Evolutionary conservation across 2,888 invertebrate genomes (phyloP), one percentile per base, ranked within the genome.

Genomic region (Andrena minutula): DNA sequence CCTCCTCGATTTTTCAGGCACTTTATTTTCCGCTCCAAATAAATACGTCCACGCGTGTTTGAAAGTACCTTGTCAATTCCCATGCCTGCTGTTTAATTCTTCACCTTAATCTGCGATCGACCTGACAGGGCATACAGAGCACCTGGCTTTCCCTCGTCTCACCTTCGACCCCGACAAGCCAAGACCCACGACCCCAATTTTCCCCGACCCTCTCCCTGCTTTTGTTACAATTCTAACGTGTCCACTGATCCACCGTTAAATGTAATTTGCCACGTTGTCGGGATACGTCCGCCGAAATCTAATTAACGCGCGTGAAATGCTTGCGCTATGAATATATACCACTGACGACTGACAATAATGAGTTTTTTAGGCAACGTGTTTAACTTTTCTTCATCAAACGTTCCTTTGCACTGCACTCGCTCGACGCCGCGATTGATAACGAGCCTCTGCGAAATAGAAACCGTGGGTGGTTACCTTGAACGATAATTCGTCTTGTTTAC

Each of bases 261-360:
- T 28, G 16, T 23, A 63, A 30, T 35, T 53, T 58, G 20, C 56
- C 23, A 47, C 3, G 16, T 20, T 74, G 32, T 63, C 74, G 63
- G 63, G 35, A 26, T 41, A 20, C 47, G 51, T 66, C 20, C 47
- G 51, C 3, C 6, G 60, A 63, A 74, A 68, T 68, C 49, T 41
- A 73, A 77, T 73, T 77, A 76, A 60, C 35, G 16, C 20, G 20
- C 28, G 28, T 10, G 61, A 35, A 35, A 61, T 49, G 60, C 47
- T n/a, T 1, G 28, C 28, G 5, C 16, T 2, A 8, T 41, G 12
- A 12, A 12, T 41, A 8, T 6, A 23, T 20, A 12, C 10, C 26
- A 30, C n/a, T 65, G 49, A 49, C 10, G 6, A 64, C 51, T 32
- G 64, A 51, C 35, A 64, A n/a, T 51, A 26, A 51, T 60, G 23